These are phyloP conservation scores for Ianthella basta DNA, from an alignment of 37 sponge, comb jelly and placozoan genomes.

Conservation along the genomic window DNA sequence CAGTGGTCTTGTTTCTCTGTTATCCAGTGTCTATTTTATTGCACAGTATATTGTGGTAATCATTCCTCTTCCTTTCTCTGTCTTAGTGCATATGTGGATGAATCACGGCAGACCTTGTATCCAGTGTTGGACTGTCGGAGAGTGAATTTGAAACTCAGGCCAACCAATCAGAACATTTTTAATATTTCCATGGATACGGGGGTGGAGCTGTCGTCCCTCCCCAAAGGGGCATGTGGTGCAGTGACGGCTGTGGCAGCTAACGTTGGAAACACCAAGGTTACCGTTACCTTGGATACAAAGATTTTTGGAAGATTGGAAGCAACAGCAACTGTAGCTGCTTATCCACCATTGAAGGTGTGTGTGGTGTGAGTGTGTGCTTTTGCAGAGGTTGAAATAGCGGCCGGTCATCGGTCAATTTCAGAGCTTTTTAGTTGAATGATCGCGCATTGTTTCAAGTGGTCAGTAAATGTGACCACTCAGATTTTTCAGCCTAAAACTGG, in stretches of 20 bases:
- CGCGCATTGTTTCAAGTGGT: too few relatives aligned
- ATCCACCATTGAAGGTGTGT: constrained; percentile 56
- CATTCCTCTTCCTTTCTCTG: too few relatives aligned
- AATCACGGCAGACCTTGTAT: neutral
- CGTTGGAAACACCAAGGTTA: constrained; percentile 69
- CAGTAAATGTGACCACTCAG: too few relatives aligned
- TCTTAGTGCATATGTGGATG: neutral
- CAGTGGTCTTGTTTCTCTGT: too few relatives aligned
- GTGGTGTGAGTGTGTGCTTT: too few relatives aligned
- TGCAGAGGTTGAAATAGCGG: too few relatives aligned
- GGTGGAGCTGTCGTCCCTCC: constrained; percentile 45
- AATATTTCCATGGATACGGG: constrained; percentile 15
- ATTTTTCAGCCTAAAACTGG: too few relatives aligned
- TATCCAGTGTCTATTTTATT: too few relatives aligned
- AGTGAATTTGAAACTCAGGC: neutral
- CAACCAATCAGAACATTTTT: neutral
- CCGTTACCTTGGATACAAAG: constrained; percentile 39
- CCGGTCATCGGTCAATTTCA: too few relatives aligned
- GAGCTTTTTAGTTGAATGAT: too few relatives aligned
- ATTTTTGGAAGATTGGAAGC: constrained; percentile 44
- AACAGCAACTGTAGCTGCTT: constrained; percentile 77
- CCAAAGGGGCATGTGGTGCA: constrained; percentile 51
- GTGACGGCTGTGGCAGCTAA: constrained; percentile 52
- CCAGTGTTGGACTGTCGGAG: constrained; percentile 15
- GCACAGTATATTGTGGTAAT: too few relatives aligned